Conservation (phyloP, 1,140 invertebrate species). For the Drosophila varians region DNA sequence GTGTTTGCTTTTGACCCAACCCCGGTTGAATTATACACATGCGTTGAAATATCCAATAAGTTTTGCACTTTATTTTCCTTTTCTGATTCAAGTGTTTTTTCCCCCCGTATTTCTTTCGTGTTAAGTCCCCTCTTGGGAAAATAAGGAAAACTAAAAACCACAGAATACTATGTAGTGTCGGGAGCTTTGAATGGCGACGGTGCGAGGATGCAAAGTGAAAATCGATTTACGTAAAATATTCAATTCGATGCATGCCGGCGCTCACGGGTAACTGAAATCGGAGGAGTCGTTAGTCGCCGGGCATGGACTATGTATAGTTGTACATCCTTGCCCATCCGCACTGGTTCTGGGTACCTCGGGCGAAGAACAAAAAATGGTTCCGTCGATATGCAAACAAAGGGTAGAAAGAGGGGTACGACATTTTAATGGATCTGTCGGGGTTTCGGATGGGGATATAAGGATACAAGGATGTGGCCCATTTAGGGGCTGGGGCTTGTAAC, state of each 20-base stretch:
- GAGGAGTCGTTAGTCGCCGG: slow-evolving; percentile 2
- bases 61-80: slow-evolving; percentile 9
- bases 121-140: not conserved
- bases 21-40: slow-evolving; percentile 1
- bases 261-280: not conserved
- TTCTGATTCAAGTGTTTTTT: not conserved
- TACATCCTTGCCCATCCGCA: too few species aligned
- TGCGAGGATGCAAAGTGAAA: slow-evolving; percentile 41
- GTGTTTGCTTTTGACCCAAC: not conserved
- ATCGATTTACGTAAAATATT: slow-evolving; percentile 60
- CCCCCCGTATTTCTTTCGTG: not conserved
- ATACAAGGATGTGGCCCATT: slow-evolving; percentile 2
- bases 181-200: slow-evolving; percentile 1
- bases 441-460: not conserved
- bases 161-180: slow-evolving; percentile 42
- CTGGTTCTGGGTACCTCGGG: slow-evolving; percentile 1
- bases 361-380: slow-evolving; percentile 2
- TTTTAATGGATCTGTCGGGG: slow-evolving; percentile 34
- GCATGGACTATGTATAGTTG: not conserved
- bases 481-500: slow-evolving; percentile 2
- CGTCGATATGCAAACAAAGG: slow-evolving; percentile 19
- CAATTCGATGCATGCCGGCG: slow-evolving; percentile 22
- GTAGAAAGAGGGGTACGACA: slow-evolving; percentile 21
- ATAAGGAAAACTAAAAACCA: slow-evolving; percentile 7
- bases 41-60: slow-evolving; percentile 1